Percentiles rank a stretch among this genome's conserved stretches.
phyloP scores from a whole-genome alignment of 35 echinoderm and acorn worm genomes.

The Patiria miniata region DNA sequence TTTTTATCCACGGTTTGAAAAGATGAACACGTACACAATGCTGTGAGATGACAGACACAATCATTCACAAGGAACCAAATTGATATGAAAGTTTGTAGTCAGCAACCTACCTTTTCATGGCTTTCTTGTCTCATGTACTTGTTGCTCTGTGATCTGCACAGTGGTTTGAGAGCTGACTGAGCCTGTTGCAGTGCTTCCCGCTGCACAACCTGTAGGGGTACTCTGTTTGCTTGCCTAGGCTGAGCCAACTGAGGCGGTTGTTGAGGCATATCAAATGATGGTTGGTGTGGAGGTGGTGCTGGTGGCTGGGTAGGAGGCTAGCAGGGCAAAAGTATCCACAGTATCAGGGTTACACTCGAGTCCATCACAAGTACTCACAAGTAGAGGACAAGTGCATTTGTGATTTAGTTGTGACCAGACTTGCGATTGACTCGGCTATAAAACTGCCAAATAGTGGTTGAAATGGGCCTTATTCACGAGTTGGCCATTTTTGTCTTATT shows the following conservation, averaged over 20 bases:
- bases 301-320: neutral
- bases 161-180: neutral
- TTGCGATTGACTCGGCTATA: too few relatives aligned
- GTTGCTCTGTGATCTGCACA: neutral
- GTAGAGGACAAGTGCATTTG: too few relatives aligned
- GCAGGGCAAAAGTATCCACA: neutral
- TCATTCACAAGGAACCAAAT: neutral
- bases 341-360: neutral
- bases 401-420: too few relatives aligned
- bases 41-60: too few relatives aligned
- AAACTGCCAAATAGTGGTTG: too few relatives aligned
- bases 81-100: neutral
- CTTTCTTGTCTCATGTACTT: constrained; percentile 21
- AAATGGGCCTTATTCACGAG: too few relatives aligned
- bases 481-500: too few relatives aligned
- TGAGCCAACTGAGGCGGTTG: neutral
- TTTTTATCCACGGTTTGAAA: too few relatives aligned
- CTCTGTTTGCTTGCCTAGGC: neutral
- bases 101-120: neutral
- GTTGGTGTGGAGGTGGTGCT: neutral
- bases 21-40: too few relatives aligned
- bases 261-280: neutral
- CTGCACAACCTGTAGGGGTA: neutral
- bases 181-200: neutral
- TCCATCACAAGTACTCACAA: neutral